Evolutionary conservation across 2,113 vertebrate genomes (phyloP).

Genomic region (Procavia capensis): DNA sequence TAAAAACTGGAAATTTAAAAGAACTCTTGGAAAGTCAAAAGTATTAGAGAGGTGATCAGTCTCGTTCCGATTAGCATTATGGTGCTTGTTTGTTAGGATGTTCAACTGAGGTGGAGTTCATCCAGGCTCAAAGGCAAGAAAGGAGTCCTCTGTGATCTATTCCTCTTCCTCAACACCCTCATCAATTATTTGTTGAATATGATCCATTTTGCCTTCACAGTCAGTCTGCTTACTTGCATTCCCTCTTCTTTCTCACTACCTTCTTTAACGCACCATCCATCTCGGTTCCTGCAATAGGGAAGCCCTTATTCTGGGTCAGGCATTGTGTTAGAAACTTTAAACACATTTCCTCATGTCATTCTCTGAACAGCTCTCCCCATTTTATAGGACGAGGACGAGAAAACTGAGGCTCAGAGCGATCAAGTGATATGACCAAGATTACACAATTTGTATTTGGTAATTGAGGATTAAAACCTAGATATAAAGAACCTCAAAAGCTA

Average conservation of each 20-base stretch:
- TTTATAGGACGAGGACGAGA: not conserved
- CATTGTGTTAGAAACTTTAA: not conserved
- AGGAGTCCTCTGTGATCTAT: conserved; percentile 7
- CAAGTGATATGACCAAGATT: not conserved
- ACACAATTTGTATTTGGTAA: not conserved
- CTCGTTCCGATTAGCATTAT: not conserved
- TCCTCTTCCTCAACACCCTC: not conserved
- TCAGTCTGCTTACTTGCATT: not conserved
- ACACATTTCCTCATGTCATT: not conserved
- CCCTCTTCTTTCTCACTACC: not conserved
- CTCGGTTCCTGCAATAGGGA: not conserved
- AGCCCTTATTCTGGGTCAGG: not conserved
- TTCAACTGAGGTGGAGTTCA: not conserved
- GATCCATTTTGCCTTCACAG: not conserved
- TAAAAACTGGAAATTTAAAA: conserved; percentile 43
- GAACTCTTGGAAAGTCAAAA: not conserved
- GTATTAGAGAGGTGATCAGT: not conserved
- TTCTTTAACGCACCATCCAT: conserved; percentile 6
- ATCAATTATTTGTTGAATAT: conserved; percentile 36
- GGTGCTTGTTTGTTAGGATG: not conserved
- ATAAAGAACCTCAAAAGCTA: not conserved
- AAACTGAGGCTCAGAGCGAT: not conserved
- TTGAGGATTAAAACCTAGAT: not conserved
- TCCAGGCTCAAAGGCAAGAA: not conserved
- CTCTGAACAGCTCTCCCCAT: not conserved